Conservation (phyloP, 2,888 invertebrate genomes). For the Amphiduros pacificus region DNA sequence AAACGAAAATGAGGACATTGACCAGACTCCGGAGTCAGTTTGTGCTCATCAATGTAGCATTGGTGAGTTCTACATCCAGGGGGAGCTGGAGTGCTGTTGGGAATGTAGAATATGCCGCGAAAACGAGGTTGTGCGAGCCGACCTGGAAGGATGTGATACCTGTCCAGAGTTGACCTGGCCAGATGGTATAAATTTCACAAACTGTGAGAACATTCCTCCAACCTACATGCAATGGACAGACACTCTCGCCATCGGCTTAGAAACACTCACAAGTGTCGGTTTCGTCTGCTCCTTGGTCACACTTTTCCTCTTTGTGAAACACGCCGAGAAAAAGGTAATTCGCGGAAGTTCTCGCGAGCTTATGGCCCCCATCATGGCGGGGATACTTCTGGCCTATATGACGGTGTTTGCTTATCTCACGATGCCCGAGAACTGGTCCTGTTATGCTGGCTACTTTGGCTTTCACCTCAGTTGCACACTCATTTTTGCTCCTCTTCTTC, state of each 20-base stretch:
- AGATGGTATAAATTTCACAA: neutral
- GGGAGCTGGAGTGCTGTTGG: conserved; percentile 27
- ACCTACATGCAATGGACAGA: neutral
- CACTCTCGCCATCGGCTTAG: neutral
- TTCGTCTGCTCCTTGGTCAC: neutral
- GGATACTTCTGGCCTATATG: conserved; percentile 1
- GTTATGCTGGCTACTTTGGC: neutral
- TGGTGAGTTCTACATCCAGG: no score
- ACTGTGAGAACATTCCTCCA: neutral
- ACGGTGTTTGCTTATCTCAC: conserved; percentile 2
- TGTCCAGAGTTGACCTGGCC: neutral
- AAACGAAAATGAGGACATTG: no score
- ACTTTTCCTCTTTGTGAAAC: neutral
- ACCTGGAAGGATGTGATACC: neutral
- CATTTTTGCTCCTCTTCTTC: conserved; percentile 10
- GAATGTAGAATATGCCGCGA: conserved; percentile 27
- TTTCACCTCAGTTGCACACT: conserved; percentile 11
- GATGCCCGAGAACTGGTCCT: neutral
- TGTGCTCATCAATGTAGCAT: no score
- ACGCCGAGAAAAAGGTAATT: conserved; percentile 8
- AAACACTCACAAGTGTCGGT: neutral
- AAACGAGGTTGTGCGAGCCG: conserved; percentile 25
- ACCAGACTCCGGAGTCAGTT: no score
- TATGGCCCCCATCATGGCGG: neutral
- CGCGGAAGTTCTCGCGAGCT: conserved; percentile 5